Base-by-base conservation (phyloP, 2,888 invertebrate genomes). In the Drosophila tripunctata region DNA sequence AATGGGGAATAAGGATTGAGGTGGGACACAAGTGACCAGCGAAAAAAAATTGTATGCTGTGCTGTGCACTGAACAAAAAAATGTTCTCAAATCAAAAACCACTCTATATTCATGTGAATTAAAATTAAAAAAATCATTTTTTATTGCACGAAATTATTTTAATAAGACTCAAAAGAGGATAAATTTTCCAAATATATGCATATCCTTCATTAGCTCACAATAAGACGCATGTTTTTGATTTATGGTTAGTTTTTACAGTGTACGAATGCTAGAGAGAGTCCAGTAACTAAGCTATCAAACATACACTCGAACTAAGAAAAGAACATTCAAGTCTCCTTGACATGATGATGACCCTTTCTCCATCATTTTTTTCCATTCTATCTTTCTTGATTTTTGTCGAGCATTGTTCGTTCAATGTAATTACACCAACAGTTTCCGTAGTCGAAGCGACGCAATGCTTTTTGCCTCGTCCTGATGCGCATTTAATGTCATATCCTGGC, bases 401-500 rank as follows among this genome's bases (percentile, higher is more conserved):
- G 17, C 31, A 44, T 57, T 60, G 55, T 63, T 30, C 40, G 57
- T 43, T 14, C 60, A 77, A 72, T 76, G 78, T 89, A 89, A 88
- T 88, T 83, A 88, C 83, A 70, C 72, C 70, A 67, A 67, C 66
- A 77, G 78, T 77, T 81, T 86, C 87, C 81, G 80, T 65, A 19
- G 61, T 44, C 58, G 52, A 57, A 47, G 65, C 50, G 52, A 19
- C n/a, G n/a, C n/a, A n/a, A n/a, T n/a, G n/a, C n/a, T n/a, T n/a
- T n/a, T n/a, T n/a, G n/a, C n/a, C 55, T 44, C 58, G 17, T 71
- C 51, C 54, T 65, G 85, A 82, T 85, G 86, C 85, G 82, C 85
- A 76, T 87, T 84, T 87, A 85, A 77, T 87, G 80, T 68, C 70
- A 85, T 85, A 85, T 87, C 82, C 78, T 84, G 67, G 54, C 45